Conservation (phyloP, 2,113 vertebrate species). For the Pampusana beccarii region DNA sequence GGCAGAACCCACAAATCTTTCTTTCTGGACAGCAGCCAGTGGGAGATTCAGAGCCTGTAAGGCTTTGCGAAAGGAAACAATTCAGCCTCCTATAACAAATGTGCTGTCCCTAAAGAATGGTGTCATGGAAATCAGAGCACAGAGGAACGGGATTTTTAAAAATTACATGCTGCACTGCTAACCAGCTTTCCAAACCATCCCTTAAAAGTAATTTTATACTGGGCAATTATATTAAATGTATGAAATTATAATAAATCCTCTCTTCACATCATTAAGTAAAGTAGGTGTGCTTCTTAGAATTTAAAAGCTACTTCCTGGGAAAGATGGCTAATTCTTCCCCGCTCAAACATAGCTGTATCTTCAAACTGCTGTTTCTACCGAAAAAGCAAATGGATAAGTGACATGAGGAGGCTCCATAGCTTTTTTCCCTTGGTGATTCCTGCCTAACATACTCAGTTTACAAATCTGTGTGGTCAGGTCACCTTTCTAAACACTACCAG, state of each 20-base stretch:
- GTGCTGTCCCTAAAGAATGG: constrained; percentile 31
- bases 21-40: constrained; percentile 50
- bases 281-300: constrained; percentile 8
- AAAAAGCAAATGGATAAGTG: background rate
- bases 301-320: constrained; percentile 43
- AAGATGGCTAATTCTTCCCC: constrained; percentile 13
- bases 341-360: background rate
- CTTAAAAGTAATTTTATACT: constrained; percentile 5
- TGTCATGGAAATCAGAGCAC: constrained; percentile 48
- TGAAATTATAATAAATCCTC: constrained; percentile 27
- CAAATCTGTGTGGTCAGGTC: background rate
- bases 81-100: constrained; percentile 42
- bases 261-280: constrained; percentile 33
- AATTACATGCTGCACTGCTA: constrained; percentile 22
- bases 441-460: background rate
- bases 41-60: constrained; percentile 20
- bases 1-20: constrained; percentile 53
- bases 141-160: background rate
- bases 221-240: constrained; percentile 28
- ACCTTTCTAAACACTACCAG: background rate
- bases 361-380: background rate
- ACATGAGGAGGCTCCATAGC: background rate
- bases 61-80: constrained; percentile 47
- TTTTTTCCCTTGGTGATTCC: background rate
- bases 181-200: constrained; percentile 28